These are phyloP conservation scores for Colaptes auratus DNA, from an alignment of 2,113 vertebrate species.

Conservation along the genomic window DNA sequence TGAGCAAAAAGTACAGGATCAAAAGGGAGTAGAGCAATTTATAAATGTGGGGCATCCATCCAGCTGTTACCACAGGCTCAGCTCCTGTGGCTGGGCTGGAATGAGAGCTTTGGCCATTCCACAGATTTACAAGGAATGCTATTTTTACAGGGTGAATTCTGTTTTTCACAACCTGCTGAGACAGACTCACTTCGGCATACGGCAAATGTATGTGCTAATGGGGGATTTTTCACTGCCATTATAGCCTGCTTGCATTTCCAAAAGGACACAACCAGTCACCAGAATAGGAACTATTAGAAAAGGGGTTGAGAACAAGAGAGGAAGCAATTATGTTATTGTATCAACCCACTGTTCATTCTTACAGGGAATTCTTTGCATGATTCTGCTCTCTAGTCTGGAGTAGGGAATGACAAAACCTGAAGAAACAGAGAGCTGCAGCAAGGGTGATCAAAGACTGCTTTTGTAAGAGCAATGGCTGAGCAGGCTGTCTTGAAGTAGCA, in stretches of 20 bases:
- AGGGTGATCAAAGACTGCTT: neutral
- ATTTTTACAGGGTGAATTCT: neutral
- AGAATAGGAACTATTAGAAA: neutral
- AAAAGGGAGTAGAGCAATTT: neutral
- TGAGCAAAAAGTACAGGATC: neutral
- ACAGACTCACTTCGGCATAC: neutral
- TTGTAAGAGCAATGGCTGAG: neutral
- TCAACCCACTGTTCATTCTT: neutral
- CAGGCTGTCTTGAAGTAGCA: neutral
- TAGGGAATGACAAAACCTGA: neutral
- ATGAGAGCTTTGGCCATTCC: neutral
- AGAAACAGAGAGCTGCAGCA: neutral
- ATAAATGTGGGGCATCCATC: neutral
- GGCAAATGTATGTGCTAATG: neutral
- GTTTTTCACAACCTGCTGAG: neutral
- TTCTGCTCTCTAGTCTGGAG: accelerated
- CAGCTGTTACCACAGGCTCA: neutral
- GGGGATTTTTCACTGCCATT: neutral
- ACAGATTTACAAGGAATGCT: neutral
- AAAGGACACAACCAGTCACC: neutral
- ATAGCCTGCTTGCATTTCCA: neutral
- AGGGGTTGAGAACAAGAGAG: neutral
- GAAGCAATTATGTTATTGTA: neutral
- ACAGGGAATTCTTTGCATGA: neutral
- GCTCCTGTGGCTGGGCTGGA: neutral